A percentile compares a stretch with the other conserved stretches of the same genome.
Evolutionary conservation across 2,113 vertebrate species (phyloP).

Genomic region (Conger conger): DNA sequence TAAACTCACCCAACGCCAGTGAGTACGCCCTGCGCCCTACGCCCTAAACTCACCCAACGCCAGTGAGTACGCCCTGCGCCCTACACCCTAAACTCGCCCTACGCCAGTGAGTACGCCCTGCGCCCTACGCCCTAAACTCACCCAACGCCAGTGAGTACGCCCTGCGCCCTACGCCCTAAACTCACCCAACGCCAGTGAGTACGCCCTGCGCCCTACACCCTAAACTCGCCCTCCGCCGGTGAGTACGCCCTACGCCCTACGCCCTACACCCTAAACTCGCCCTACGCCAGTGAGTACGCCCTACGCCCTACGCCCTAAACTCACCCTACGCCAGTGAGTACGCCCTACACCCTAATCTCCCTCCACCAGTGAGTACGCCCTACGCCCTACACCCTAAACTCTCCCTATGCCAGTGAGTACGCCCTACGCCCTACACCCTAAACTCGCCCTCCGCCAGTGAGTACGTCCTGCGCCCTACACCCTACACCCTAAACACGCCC

Average conservation of each 20-base stretch:
- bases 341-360: slow-evolving; percentile 90
- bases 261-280: too few relatives aligned
- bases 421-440: too few relatives aligned
- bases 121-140: slow-evolving; percentile 95
- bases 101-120: slow-evolving; percentile 90
- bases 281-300: slow-evolving; percentile 93
- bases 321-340: slow-evolving; percentile 98
- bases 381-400: too few relatives aligned
- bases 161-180: slow-evolving; percentile 90
- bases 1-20: slow-evolving; percentile 99
- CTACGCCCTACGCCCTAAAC: slow-evolving; percentile 92
- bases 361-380: slow-evolving; percentile 90
- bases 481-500: too few relatives aligned
- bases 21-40: slow-evolving; percentile 74
- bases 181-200: slow-evolving; percentile 98
- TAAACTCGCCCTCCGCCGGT: slow-evolving; percentile 99
- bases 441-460: slow-evolving; percentile 99
- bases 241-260: too few relatives aligned
- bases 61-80: slow-evolving; percentile 86
- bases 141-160: slow-evolving; percentile 96
- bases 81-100: slow-evolving; percentile 99
- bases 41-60: slow-evolving; percentile 98
- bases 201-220: too few relatives aligned
- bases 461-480: too few relatives aligned
- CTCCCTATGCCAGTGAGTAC: slow-evolving; percentile 96